Percentiles rank a stretch among this genome's conserved stretches.
phyloP scores from a whole-genome alignment of 1,140 invertebrate species.

The Drosophila albomicans region DNA sequence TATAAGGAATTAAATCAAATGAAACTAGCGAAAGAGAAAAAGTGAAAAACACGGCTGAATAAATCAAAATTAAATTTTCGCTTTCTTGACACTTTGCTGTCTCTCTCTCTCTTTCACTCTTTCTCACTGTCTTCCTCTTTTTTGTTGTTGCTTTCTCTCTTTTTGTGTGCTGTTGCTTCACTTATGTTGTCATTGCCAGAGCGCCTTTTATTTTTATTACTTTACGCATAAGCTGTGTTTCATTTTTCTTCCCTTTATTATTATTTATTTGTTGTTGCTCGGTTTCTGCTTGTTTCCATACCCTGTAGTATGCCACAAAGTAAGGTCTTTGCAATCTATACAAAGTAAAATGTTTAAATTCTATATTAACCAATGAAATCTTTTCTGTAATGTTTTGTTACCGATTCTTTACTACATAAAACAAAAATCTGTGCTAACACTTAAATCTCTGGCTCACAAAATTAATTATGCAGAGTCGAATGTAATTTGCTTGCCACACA shows the following conservation, averaged over 20 bases:
- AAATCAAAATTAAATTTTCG: slow-evolving; percentile 83
- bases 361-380: no score
- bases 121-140: background rate
- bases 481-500: background rate
- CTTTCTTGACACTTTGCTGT: slow-evolving; percentile 73
- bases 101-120: background rate
- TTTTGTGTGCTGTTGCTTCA: background rate
- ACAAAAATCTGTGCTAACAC: no score
- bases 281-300: background rate
- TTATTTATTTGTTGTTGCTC: slow-evolving; percentile 47
- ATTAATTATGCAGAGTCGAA: no score
- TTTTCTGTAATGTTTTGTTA: no score
- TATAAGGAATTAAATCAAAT: no score
- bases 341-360: no score
- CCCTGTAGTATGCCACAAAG: background rate
- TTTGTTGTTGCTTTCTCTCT: background rate
- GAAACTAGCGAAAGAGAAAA: no score
- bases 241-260: slow-evolving; percentile 63
- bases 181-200: slow-evolving; percentile 22
- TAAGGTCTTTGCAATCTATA: no score
- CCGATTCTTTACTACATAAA: no score
- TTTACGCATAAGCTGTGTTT: slow-evolving; percentile 55
- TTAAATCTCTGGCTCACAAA: no score
- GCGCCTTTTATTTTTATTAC: slow-evolving; percentile 65
- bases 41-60: slow-evolving; percentile 31